These are phyloP conservation scores for Aphrophora alni DNA, from an alignment of 2,888 invertebrate genomes.

Conservation along the genomic window DNA sequence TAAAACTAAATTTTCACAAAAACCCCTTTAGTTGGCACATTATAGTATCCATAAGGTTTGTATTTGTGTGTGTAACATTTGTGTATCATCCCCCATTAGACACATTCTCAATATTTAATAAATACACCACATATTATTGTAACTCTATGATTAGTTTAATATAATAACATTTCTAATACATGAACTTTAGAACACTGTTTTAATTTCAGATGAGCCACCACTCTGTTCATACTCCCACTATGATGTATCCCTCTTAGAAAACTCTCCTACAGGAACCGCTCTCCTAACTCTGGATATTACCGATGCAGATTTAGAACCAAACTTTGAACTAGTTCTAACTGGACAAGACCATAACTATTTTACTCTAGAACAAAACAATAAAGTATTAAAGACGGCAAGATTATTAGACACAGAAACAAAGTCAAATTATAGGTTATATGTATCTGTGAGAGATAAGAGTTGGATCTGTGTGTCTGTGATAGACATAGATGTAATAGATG, in stretches of 20 bases:
- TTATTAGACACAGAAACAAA: neutral
- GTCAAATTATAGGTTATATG: neutral
- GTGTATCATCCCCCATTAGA: too few relatives aligned
- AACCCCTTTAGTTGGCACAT: too few relatives aligned
- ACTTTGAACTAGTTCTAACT: neutral
- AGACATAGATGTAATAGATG: neutral
- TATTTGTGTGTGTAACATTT: too few relatives aligned
- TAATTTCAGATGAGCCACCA: constrained; percentile 20
- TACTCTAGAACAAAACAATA: neutral
- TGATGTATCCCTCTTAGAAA: neutral
- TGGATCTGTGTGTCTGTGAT: constrained; percentile 22
- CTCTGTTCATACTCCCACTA: constrained; percentile 12
- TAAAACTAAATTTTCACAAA: too few relatives aligned
- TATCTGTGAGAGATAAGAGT: neutral
- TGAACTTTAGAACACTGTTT: too few relatives aligned
- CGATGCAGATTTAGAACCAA: constrained; percentile 18
- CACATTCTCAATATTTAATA: too few relatives aligned
- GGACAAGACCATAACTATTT: neutral
- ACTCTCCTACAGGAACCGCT: neutral
- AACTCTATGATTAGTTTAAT: too few relatives aligned
- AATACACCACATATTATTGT: too few relatives aligned
- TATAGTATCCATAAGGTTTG: too few relatives aligned
- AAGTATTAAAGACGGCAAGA: neutral
- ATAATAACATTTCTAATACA: too few relatives aligned
- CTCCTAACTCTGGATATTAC: constrained; percentile 11